These are phyloP conservation scores for Arctocebus calabarensis DNA, from an alignment of 2,797 vertebrate species.

Conservation along the genomic window DNA sequence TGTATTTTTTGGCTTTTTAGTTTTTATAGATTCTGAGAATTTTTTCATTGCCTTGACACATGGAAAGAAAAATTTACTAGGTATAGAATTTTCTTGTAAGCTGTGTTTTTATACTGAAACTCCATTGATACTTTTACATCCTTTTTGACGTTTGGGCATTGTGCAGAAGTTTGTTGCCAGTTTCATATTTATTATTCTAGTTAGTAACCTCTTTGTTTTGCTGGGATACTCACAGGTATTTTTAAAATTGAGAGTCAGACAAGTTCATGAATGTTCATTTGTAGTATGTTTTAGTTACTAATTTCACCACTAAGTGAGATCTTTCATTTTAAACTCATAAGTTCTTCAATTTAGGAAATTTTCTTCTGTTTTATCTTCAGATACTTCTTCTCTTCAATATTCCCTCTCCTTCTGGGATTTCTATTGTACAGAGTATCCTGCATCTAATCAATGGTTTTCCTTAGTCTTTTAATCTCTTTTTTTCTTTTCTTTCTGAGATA, in stretches of 20 bases:
- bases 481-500: neutral
- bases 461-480: slow-evolving; percentile 18
- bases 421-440: neutral
- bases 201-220: slow-evolving; percentile 11
- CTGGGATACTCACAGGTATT: neutral
- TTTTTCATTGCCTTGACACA: neutral
- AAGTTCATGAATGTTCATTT: slow-evolving; percentile 13
- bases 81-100: neutral
- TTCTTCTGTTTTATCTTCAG: neutral
- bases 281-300: neutral
- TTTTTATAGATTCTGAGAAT: neutral
- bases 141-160: neutral
- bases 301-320: neutral
- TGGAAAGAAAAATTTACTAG: neutral
- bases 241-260: slow-evolving; percentile 41
- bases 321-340: slow-evolving; percentile 53
- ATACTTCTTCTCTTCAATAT: neutral
- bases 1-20: neutral
- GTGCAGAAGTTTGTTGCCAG: neutral
- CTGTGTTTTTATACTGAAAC: neutral
- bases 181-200: neutral
- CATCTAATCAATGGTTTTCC: neutral
- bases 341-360: neutral
- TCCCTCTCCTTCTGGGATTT: neutral
- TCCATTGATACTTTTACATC: neutral